Evolutionary conservation across 1,140 invertebrate species (phyloP).

Genomic region (Anagrus nilaparvatae): DNA sequence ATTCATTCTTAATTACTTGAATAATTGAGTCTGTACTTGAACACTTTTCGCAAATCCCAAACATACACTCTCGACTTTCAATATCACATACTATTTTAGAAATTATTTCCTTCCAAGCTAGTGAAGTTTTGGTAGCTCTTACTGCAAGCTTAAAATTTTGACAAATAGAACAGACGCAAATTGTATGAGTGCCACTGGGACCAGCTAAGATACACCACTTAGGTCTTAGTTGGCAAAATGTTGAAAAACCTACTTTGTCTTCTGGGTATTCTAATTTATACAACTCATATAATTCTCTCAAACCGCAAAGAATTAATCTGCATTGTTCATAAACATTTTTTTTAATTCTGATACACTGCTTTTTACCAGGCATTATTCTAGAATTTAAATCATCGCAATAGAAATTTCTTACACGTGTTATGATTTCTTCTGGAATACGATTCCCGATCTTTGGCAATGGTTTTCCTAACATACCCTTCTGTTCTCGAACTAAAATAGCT

Average conservation of each 20-base stretch:
- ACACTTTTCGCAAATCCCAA: too few species aligned
- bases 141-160: constrained; percentile 16
- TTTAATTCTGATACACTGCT: constrained; percentile 1
- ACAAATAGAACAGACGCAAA: constrained; percentile 12
- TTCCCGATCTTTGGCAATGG: too few species aligned
- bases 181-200: constrained; percentile 12
- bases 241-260: constrained; percentile 13
- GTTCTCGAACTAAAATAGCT: too few species aligned
- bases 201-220: constrained; percentile 16
- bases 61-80: too few species aligned
- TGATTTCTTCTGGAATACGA: too few species aligned
- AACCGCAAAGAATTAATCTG: constrained; percentile 1
- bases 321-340: constrained; percentile 1
- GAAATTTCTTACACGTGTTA: background rate
- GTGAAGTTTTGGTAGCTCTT: too few species aligned
- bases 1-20: too few species aligned
- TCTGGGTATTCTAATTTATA: constrained; percentile 7
- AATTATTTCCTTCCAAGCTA: too few species aligned
- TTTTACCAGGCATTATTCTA: constrained; percentile 3
- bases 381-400: background rate
- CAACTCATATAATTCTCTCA: background rate
- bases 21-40: too few species aligned
- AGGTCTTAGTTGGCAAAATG: constrained; percentile 13
- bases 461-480: too few species aligned
- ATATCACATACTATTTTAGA: too few species aligned